Evolutionary conservation across 2,113 vertebrate genomes (phyloP).

Genomic region (Elachura formosa): DNA sequence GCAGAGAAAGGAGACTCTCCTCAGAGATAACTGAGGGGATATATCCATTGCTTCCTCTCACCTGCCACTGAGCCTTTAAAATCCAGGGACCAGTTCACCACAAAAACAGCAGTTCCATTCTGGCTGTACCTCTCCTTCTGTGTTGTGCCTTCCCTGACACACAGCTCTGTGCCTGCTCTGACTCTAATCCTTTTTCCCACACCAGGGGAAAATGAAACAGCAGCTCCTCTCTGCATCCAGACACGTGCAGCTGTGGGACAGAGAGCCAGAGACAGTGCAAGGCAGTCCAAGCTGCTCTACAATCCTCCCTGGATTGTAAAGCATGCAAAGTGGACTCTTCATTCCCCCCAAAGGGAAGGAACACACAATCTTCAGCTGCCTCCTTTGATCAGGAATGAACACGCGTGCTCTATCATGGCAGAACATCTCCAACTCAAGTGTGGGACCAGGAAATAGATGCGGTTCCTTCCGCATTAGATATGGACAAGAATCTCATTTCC

Average conservation of each 20-base stretch:
- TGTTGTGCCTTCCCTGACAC: neutral
- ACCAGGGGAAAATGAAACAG: neutral
- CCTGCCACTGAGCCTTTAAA: neutral
- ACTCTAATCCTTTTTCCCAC: neutral
- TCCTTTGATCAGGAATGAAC: neutral
- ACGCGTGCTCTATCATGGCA: neutral
- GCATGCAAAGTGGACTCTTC: neutral
- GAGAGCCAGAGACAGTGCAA: neutral
- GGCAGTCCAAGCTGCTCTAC: neutral
- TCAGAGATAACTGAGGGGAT: neutral
- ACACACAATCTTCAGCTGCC: neutral
- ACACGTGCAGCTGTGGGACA: neutral
- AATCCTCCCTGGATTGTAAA: too few relatives aligned
- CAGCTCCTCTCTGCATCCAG: neutral
- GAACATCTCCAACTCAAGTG: neutral
- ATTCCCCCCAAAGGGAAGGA: neutral
- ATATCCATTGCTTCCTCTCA: neutral
- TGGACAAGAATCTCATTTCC: neutral
- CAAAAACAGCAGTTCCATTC: neutral
- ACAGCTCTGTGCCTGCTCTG: accelerated
- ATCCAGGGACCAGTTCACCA: neutral
- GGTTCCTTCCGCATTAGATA: neutral
- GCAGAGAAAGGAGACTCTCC: neutral
- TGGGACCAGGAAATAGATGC: slow-evolving; percentile 36
- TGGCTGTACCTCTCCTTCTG: neutral